Evolutionary conservation across 2,888 invertebrate species (phyloP).

Genomic region (Portevinia maculata): DNA sequence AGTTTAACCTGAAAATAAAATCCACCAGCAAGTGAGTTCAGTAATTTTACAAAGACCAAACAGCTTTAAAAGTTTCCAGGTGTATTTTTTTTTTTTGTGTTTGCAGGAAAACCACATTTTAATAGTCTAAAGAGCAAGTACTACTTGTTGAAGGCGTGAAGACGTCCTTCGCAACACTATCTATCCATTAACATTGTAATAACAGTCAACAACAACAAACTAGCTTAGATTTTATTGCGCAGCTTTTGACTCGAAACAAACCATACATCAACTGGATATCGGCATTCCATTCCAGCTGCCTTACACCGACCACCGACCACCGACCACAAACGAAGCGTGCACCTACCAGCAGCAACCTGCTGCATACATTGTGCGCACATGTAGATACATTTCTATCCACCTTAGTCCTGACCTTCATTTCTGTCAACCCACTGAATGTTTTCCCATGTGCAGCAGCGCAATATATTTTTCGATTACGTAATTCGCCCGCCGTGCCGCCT

Average conservation of each 20-base stretch:
- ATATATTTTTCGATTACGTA: constrained; percentile 65
- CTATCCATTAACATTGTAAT: constrained; percentile 54
- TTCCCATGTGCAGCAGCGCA: constrained; percentile 68
- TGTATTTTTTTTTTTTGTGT: constrained; percentile 16
- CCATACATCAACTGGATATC: constrained; percentile 71
- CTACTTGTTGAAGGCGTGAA: constrained; percentile 57
- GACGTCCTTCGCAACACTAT: constrained; percentile 65
- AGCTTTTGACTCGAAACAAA: constrained; percentile 67
- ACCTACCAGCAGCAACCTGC: constrained; percentile 44
- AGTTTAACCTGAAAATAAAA: too few species aligned
- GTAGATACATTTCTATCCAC: constrained; percentile 61
- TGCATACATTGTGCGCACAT: constrained; percentile 26
- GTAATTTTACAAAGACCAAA: too few species aligned
- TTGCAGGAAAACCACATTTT: constrained; percentile 59
- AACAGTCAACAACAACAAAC: constrained; percentile 67
- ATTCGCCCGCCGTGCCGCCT: constrained; percentile 60
- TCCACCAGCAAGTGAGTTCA: too few species aligned
- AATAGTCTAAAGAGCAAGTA: constrained; percentile 16
- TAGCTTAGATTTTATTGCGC: constrained; percentile 67
- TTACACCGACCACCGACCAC: too few species aligned
- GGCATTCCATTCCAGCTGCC: constrained; percentile 71
- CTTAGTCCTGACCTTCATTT: constrained; percentile 75
- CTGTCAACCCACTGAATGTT: constrained; percentile 74
- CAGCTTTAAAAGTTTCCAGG: background rate
- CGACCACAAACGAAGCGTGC: constrained; percentile 4